phyloP scores from a whole-genome alignment of 2,888 invertebrate species.

The Fissipunctia ypsillon region DNA sequence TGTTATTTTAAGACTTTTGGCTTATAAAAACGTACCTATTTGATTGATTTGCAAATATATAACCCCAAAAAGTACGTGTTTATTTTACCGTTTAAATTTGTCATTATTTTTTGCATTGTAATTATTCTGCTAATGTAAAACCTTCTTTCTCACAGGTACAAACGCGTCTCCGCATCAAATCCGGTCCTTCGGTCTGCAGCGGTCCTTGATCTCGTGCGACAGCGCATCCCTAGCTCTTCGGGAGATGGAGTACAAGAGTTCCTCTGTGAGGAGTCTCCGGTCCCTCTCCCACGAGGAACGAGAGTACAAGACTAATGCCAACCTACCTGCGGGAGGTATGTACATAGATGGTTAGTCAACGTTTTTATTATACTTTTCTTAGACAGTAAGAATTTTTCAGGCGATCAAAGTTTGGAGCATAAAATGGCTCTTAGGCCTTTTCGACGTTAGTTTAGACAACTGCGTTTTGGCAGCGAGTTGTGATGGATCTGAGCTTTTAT shows the following conservation, averaged over 20 bases:
- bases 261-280: conserved; percentile 89
- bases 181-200: conserved; percentile 93
- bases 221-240: conserved; percentile 89
- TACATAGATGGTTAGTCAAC: conserved; percentile 54
- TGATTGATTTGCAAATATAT: too few species aligned
- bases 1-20: too few species aligned
- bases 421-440: neutral
- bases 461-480: neutral
- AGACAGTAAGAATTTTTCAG: neutral
- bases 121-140: neutral
- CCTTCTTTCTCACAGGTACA: conserved; percentile 83
- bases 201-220: conserved; percentile 89
- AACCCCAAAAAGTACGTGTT: neutral
- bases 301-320: conserved; percentile 92
- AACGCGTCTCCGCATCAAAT: conserved; percentile 92
- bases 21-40: too few species aligned
- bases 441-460: neutral
- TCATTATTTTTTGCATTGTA: neutral
- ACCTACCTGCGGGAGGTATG: conserved; percentile 86
- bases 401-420: neutral
- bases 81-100: neutral
- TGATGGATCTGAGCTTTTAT: neutral
- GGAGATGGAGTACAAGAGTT: conserved; percentile 91
- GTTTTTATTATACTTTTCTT: conserved; percentile 20
- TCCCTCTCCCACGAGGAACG: conserved; percentile 90